Evolutionary conservation across 1,140 invertebrate genomes (phyloP), one percentile per base, ranked within the genome.

Genomic region (Penaeus chinensis): DNA sequence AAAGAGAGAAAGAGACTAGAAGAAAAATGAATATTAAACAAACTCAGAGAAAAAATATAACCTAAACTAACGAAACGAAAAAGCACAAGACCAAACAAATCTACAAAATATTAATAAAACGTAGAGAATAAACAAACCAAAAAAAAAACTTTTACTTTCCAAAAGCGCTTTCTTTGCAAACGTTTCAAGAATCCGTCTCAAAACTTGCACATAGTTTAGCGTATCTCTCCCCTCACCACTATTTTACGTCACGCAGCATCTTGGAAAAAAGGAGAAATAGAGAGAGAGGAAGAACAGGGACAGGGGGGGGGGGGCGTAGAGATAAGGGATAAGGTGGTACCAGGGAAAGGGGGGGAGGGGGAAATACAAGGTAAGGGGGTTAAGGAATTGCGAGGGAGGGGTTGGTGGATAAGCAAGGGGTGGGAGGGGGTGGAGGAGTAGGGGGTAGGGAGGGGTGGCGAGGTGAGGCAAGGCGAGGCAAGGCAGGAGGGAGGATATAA

Each of bases 161-260:
- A 54, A 42, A 42, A 2, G 37, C 16, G 8, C 11, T 8, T 54
- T 54, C 54, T 16, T 54, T 8, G 16, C 54, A 54, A 54, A 54
- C 11, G 54, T 16, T 16, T 54, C 54, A 54, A 54, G 54, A 54
- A 54, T 11, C 69, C 24, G 27, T 19, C 37, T 32, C 22, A 37
- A 5, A 74, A 74, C 18, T 37, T 27, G 16, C 71, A 74, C 22
- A 18, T 19, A 74, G 27, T 27, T n/a, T 74, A 74, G 13, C 27
- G n/a, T 37, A 18, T 18, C 20, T 22, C 24, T 32, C 69, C 20
- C 4, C 20, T 11, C 71, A 7, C 24, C 71, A 7, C 71, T n/a
- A 74, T 74, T 24, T 37, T 27, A 74, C 71, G 71, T 74, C 71
- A 27, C 27, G 20, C n/a, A 20, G 27, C 69, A 74, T 74, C 69